Conservation (phyloP, 2,888 invertebrate species). For the Drosophila antonietae region DNA sequence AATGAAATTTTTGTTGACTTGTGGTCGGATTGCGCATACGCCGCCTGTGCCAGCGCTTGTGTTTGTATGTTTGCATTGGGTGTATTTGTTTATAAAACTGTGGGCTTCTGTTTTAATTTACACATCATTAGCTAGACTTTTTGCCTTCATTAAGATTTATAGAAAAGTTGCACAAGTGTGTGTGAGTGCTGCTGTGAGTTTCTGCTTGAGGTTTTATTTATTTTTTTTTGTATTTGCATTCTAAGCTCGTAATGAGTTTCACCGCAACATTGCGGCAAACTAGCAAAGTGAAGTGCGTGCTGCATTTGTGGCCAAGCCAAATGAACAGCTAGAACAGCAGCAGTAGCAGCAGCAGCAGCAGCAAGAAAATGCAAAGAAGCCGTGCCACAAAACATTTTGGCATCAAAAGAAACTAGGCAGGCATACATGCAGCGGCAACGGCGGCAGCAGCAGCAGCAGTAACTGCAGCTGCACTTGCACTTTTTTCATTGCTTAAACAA, state of each 20-base stretch:
- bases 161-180: constrained; percentile 47
- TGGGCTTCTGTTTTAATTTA: constrained; percentile 60
- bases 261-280: constrained; percentile 75
- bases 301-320: constrained; percentile 74
- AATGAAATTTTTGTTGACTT: constrained; percentile 23
- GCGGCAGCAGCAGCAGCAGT: constrained; percentile 14
- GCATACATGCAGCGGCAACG: constrained; percentile 38
- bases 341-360: constrained; percentile 32
- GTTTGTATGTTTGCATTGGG: constrained; percentile 12
- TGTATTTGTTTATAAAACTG: constrained; percentile 42
- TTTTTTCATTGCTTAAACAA: constrained; percentile 71
- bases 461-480: constrained; percentile 63
- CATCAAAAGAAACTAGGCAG: constrained; percentile 59
- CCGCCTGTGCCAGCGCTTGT: constrained; percentile 31
- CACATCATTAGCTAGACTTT: constrained; percentile 71
- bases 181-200: constrained; percentile 2
- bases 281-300: constrained; percentile 80
- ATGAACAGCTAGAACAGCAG: constrained; percentile 62
- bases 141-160: constrained; percentile 72
- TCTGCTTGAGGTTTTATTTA: constrained; percentile 47
- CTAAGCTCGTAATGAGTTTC: constrained; percentile 81
- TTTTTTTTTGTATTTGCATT: constrained; percentile 68
- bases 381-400: constrained; percentile 64
- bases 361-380: constrained; percentile 55
- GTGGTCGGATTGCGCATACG: constrained; percentile 48